Base-by-base conservation (phyloP, 2,797 vertebrate genomes). In the Trachops cirrhosus region DNA sequence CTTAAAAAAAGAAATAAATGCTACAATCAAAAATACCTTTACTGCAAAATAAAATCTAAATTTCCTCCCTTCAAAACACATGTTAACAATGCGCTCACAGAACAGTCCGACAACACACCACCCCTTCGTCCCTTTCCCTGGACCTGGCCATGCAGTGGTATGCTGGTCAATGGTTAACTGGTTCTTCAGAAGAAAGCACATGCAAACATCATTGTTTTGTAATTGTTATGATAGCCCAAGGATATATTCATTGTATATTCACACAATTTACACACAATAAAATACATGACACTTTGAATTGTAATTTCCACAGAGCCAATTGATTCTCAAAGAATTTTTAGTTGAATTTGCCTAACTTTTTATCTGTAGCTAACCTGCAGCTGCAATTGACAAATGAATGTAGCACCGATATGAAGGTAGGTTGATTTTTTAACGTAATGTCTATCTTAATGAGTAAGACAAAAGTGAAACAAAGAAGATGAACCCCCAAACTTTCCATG, bases 1-100 rank as follows among this genome's bases (percentile, higher is more conserved):
- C 19, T 85, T 85, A 77, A 93, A 95, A 94, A 59, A 73, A 87
- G 41, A 94, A 92, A 15, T 52, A 74, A 94, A 48, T 32, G 29
- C 75, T 82, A 68, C 5, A 26, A 4, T 32, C 48, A 57, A 59
- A 86, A 75, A 10, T 59, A 21, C 3, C 32, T 85, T 79, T 44
- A 78, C 22, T n/a, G 11, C 15, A 92, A 74, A 85, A 29, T 73
- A 64, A 79, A 91, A 94, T 74, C 34, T 68, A 50, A 79, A 74
- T 39, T 37, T 86, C 44, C 67, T n/a, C n/a, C 11, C 34, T 29
- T 92, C 48, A 92, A 67, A 74, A 57, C 16, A 59, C 19, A 22
- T 37, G 48, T 26, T 62, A 82, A 75, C 44, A 68, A 67, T 29
- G n/a, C 8, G 57, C 4, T 62, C 54, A 68, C 0, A 19, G 34